Base-by-base conservation (phyloP, 1,140 invertebrate genomes). In the Trachelipus rathkii region DNA sequence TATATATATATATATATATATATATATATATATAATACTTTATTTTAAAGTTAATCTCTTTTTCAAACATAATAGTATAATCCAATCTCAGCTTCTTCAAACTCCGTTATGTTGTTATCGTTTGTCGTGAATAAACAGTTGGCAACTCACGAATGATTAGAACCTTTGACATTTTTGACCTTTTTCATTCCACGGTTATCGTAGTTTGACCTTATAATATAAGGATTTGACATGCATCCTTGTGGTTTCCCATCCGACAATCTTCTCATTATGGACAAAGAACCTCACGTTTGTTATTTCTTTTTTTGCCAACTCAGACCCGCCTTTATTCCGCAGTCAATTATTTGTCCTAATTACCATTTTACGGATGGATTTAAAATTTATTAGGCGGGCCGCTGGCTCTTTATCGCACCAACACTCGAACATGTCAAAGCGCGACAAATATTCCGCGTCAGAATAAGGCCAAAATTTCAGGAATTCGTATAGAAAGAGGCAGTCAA, bases 331-430 rank as follows among this genome's bases (percentile, higher is more conserved):
- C 50, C 11, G 8, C 11, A 60, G 19, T 60, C 50, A 15, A 60
- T 60, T 60, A 60, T 60, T 60, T 60, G 11, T 2, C 11, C 50
- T 60, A 60, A 60, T 60, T 60, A 60, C 50, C 50, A 60, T 60
- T 60, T 60, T 60, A 60, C 50, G 50, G 50, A 60, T 8, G 8
- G 19, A 15, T 60, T 19, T 19, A 60, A 19, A 60, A 60, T 60
- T 60, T 60, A 60, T 60, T 60, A 2, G 50, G 11, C 50, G 19
- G 19, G 2, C 2, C 19, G 50, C 19, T 19, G 11, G 50, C 11
- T 60, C 11, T 60, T 60, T 60, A 19, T 13, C 19, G 19, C 11
- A 60, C 11, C 1, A 19, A 15, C 50, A 13, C 50, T 60, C 50
- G 11, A 60, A 60, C 50, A 15, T 60, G 50, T 60, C 50, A 60